Percentiles rank a stretch among this genome's conserved stretches.
phyloP scores from a whole-genome alignment of 2,888 invertebrate species.

The Amphipoea oculea region DNA sequence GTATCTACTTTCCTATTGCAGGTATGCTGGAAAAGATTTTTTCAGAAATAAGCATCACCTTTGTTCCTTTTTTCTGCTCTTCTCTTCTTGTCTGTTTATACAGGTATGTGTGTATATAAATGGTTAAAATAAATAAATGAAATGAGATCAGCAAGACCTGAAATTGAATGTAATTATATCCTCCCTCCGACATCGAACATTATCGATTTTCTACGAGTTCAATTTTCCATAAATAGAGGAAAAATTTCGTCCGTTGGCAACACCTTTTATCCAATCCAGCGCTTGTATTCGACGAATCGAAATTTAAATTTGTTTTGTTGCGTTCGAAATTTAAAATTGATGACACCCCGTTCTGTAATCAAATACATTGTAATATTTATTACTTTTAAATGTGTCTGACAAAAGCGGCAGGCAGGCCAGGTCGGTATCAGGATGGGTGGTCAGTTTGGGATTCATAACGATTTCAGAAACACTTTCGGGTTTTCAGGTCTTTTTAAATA shows the following conservation, averaged over 20 bases:
- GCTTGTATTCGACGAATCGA: slow-evolving; percentile 56
- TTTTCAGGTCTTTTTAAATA: neutral
- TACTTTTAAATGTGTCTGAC: slow-evolving; percentile 48
- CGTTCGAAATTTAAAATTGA: slow-evolving; percentile 69
- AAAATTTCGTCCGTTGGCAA: slow-evolving; percentile 24
- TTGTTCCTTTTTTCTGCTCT: too few species aligned
- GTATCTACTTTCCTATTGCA: too few species aligned
- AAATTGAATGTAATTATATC: neutral
- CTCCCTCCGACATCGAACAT: neutral
- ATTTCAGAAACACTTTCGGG: neutral
- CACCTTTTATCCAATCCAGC: slow-evolving; percentile 44
- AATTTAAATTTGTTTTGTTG: slow-evolving; percentile 60
- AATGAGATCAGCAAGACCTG: neutral
- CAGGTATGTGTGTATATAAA: too few species aligned
- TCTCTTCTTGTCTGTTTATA: too few species aligned
- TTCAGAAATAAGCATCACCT: too few species aligned
- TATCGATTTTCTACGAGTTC: neutral
- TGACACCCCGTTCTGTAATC: slow-evolving; percentile 63
- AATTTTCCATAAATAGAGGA: neutral
- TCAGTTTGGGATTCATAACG: slow-evolving; percentile 5
- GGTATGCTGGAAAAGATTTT: too few species aligned
- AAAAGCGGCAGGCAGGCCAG: slow-evolving; percentile 12
- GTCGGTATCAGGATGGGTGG: slow-evolving; percentile 43
- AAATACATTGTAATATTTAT: slow-evolving; percentile 67
- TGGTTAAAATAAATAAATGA: too few species aligned